Evolutionary conservation across 2,113 vertebrate genomes (phyloP).

Genomic region (Balaeniceps rex): DNA sequence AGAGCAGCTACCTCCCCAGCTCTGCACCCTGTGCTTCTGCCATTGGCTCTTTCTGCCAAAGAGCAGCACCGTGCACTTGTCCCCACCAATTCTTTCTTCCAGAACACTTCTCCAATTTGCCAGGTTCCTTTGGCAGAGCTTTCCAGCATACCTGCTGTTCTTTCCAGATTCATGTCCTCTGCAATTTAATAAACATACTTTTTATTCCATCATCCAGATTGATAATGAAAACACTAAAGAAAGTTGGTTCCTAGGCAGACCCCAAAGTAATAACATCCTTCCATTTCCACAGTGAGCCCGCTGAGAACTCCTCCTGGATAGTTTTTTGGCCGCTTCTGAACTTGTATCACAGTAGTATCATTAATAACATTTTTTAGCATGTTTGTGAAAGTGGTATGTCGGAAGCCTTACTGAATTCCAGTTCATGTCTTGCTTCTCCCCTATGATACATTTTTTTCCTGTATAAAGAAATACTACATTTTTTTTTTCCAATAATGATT

Average conservation of each 20-base stretch:
- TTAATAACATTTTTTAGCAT: background rate
- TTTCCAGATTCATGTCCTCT: constrained; percentile 19
- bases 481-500: background rate
- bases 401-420: background rate
- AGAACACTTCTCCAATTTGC: background rate
- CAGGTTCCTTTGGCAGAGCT: constrained; percentile 18
- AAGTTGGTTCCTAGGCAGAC: background rate
- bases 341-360: background rate
- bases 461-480: background rate
- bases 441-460: background rate
- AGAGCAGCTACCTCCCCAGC: background rate
- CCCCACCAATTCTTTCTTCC: background rate
- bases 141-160: constrained; percentile 16
- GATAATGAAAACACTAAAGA: background rate
- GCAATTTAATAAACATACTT: background rate
- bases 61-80: background rate
- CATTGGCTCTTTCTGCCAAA: background rate
- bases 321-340: background rate
- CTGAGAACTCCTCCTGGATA: background rate
- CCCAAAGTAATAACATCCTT: background rate
- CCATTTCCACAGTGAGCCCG: background rate
- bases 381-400: background rate
- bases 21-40: background rate
- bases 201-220: background rate
- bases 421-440: background rate